Conservation (phyloP, 2,888 invertebrate genomes). For the Sinelater perroti region DNA sequence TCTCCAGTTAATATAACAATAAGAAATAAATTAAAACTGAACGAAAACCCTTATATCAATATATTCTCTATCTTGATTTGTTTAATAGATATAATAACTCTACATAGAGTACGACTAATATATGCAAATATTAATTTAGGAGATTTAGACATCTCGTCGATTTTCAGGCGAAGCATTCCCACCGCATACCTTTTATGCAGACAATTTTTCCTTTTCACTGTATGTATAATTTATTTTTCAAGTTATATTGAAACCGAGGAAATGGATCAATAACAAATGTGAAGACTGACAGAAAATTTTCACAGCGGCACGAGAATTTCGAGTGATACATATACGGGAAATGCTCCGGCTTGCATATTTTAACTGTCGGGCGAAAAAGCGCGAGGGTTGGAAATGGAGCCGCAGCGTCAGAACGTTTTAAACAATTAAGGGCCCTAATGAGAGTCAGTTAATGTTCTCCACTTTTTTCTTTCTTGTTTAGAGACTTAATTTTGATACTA, state of each 20-base stretch:
- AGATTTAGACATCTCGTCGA: background rate
- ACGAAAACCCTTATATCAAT: no score
- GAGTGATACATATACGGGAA: background rate
- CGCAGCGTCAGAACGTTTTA: background rate
- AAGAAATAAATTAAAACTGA: no score
- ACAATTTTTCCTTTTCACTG: conserved; percentile 9
- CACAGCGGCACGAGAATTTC: background rate
- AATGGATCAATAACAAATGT: conserved; percentile 14
- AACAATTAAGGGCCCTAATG: background rate
- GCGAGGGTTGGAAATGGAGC: background rate
- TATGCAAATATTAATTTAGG: background rate
- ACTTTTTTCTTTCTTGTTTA: background rate
- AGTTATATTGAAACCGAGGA: background rate
- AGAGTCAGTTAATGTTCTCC: background rate
- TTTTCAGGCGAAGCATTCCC: background rate
- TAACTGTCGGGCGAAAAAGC: background rate
- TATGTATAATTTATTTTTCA: conserved; percentile 11
- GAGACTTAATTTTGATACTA: no score
- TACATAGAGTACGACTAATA: no score
- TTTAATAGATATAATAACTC: no score
- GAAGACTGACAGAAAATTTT: conserved; percentile 14
- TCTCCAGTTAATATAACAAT: no score
- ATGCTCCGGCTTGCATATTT: background rate
- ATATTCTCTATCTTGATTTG: no score
- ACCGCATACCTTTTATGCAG: conserved; percentile 6